phyloP scores from a whole-genome alignment of 2,888 invertebrate species.

The Pammene aurita region DNA sequence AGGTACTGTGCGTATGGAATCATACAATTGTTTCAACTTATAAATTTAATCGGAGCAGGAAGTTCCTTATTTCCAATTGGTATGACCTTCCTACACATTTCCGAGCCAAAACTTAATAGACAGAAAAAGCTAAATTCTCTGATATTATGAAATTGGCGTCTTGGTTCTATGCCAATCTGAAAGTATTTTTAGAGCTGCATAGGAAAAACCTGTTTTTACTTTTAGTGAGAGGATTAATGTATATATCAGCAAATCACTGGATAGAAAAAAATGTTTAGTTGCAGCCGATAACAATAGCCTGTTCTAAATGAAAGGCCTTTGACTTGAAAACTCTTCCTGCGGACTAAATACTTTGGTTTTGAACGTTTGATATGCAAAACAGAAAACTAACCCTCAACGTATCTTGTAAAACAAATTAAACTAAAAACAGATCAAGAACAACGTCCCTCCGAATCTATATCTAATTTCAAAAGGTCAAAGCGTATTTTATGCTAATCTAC shows the following conservation, averaged over 20 bases:
- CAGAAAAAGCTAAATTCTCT: slow-evolving; percentile 5
- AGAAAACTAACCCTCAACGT: too few relatives aligned
- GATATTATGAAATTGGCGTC: slow-evolving; percentile 13
- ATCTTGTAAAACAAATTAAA: too few relatives aligned
- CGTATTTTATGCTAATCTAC: too few relatives aligned
- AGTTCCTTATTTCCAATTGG: neutral
- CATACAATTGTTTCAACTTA: neutral
- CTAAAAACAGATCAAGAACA: too few relatives aligned
- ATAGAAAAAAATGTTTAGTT: too few relatives aligned
- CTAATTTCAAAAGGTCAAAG: too few relatives aligned
- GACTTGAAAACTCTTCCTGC: too few relatives aligned
- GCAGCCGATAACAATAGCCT: too few relatives aligned
- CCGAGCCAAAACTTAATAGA: slow-evolving; percentile 10
- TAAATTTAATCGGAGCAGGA: slow-evolving; percentile 4
- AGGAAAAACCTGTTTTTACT: neutral
- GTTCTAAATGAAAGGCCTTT: too few relatives aligned
- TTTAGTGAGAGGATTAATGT: neutral
- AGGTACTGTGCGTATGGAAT: neutral
- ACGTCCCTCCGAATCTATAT: too few relatives aligned
- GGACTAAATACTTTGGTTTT: too few relatives aligned
- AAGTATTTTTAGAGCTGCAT: slow-evolving; percentile 14
- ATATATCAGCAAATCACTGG: slow-evolving; percentile 10
- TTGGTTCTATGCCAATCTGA: slow-evolving; percentile 27
- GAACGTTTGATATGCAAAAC: too few relatives aligned
- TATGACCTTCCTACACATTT: slow-evolving; percentile 12